Evolutionary conservation across 2,888 invertebrate genomes (phyloP).

Genomic region (Caenorhabditis japonica): DNA sequence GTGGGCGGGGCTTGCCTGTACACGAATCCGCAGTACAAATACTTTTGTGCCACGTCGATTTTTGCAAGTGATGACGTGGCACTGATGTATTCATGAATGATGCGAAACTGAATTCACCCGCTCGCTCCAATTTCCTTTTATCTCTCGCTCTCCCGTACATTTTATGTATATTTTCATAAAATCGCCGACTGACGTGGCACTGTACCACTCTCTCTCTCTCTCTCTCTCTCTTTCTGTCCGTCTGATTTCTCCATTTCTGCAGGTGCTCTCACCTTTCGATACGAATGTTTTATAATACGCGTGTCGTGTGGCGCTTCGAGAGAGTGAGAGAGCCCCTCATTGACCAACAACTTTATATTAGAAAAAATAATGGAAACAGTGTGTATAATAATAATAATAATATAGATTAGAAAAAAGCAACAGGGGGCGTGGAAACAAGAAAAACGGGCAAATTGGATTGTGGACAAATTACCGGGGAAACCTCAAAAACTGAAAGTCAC

Average conservation of each 20-base stretch:
- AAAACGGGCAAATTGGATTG: not conserved
- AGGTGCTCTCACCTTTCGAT: slow-evolving; percentile 34
- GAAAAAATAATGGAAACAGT: slow-evolving; percentile 7
- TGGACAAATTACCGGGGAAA: slow-evolving; percentile 24
- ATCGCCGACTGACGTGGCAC: slow-evolving; percentile 38
- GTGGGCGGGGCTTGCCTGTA: too few relatives aligned
- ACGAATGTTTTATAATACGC: slow-evolving; percentile 53
- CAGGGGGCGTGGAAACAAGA: slow-evolving; percentile 15
- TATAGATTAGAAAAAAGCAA: slow-evolving; percentile 17
- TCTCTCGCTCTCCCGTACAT: too few relatives aligned
- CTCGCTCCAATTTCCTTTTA: too few relatives aligned
- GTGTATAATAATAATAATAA: too few relatives aligned
- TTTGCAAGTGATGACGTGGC: too few relatives aligned
- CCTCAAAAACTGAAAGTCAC: slow-evolving; percentile 28
- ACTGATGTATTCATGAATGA: too few relatives aligned
- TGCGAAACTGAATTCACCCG: too few relatives aligned
- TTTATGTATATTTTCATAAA: too few relatives aligned
- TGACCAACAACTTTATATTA: slow-evolving; percentile 38
- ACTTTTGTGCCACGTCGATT: too few relatives aligned
- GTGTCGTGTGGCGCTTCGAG: slow-evolving; percentile 1
- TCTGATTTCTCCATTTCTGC: slow-evolving; percentile 2
- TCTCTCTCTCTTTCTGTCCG: not conserved
- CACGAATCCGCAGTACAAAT: too few relatives aligned
- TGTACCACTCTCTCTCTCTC: slow-evolving; percentile 29
- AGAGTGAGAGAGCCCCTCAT: slow-evolving; percentile 19